These are phyloP conservation scores for Trachelipus rathkii DNA, from an alignment of 1,140 invertebrate species.

Conservation along the genomic window DNA sequence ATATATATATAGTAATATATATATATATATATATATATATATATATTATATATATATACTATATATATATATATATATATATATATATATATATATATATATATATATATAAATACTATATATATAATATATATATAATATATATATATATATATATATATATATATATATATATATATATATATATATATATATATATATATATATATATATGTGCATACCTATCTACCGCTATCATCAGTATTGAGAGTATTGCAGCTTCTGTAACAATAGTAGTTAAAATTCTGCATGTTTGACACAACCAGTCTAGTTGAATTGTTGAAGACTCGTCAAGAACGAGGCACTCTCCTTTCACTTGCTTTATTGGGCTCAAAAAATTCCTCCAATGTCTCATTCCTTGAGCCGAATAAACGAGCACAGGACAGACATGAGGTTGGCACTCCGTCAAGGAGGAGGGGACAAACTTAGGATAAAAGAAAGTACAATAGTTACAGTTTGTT, in stretches of 20 bases:
- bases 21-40: constrained; percentile 16
- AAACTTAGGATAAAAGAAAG: constrained; percentile 50
- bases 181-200: neutral
- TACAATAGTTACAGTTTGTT: no score
- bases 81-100: constrained; percentile 24
- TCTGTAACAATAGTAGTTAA: constrained; percentile 19
- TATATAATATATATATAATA: neutral
- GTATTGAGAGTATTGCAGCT: constrained; percentile 18
- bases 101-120: constrained; percentile 2
- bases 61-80: constrained; percentile 27
- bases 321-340: neutral
- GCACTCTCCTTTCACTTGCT: neutral
- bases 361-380: neutral
- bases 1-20: constrained; percentile 16
- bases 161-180: constrained; percentile 23
- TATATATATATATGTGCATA: neutral
- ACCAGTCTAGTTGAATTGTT: constrained; percentile 14
- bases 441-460: constrained; percentile 56
- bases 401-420: constrained; percentile 54
- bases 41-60: constrained; percentile 22
- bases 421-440: constrained; percentile 57
- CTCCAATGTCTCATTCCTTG: constrained; percentile 48
- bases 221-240: constrained; percentile 24
- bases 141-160: constrained; percentile 21
- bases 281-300: constrained; percentile 7